Conservation (phyloP, 2,113 vertebrate species). For the Chaenocephalus aceratus region DNA sequence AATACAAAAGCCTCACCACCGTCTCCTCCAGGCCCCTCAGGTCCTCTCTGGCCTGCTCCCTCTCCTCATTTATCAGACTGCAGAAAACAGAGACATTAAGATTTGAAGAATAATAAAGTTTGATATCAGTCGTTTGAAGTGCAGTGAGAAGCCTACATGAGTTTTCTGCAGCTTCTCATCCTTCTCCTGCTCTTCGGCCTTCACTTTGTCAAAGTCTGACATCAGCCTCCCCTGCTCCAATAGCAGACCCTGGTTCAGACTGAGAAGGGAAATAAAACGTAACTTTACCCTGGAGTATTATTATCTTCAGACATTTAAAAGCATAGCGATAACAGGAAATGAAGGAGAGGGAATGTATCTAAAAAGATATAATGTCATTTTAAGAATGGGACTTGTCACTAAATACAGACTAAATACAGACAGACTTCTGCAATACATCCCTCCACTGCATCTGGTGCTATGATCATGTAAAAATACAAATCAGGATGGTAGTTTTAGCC, state of each 20-base stretch:
- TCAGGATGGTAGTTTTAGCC: conserved; percentile 51
- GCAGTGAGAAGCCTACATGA: conserved; percentile 41
- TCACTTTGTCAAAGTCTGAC: conserved; percentile 92
- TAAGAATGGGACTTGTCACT: no score
- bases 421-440: no score
- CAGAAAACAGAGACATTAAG: conserved; percentile 2
- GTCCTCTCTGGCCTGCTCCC: conserved; percentile 93
- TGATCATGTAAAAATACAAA: conserved; percentile 45
- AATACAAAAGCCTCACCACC: conserved; percentile 84
- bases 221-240: conserved; percentile 92
- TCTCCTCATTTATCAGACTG: conserved; percentile 92
- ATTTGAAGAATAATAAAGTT: not conserved
- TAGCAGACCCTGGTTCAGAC: conserved; percentile 92
- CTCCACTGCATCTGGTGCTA: no score
- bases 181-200: conserved; percentile 91
- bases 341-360: no score
- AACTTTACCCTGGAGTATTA: no score
- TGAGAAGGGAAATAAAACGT: conserved; percentile 47
- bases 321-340: no score
- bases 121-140: not conserved
- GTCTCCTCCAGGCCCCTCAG: conserved; percentile 95
- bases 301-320: no score
- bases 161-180: conserved; percentile 88
- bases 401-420: not conserved
- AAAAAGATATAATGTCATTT: no score